Evolutionary conservation across 2,113 vertebrate species (phyloP), one percentile per base, ranked within the genome.

Genomic region (Nesoenas mayeri): DNA sequence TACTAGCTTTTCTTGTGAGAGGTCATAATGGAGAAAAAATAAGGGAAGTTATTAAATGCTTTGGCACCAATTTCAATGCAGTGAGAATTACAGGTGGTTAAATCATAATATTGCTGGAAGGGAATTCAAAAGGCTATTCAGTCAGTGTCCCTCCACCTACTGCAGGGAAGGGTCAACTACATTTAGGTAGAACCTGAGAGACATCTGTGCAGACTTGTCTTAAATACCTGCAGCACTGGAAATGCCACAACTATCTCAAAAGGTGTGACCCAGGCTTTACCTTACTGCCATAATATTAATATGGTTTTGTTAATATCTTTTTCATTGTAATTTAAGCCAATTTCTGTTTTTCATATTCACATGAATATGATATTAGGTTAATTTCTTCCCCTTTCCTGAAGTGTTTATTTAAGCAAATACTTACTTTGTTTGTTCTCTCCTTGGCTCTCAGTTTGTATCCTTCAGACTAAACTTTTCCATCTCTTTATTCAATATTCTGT

Each of bases 1-100:
- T 95, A 97, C 94, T 96, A 95, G 57, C 74, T 75, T 92, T 93
- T 72, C 53, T 95, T 89, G 13, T 83, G 47, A 80, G 48, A 80
- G 47, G 67, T 93, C 42, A 85, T 85, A 70, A 73, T 19, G 21
- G 36, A 29, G 29, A 32, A 83, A 78, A 89, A 85, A 75, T 12
- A 65, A 34, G 6, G 7, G 36, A 22, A 10, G 24, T 64, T 88
- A 88, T 92, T 88, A 90, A 89, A 66, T 56, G 12, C 34, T 71
- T 93, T 96, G 85, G 81, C 93, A 80, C 56, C 1, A 6, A 60
- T 85, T 91, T 93, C 71, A 93, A 40, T 73, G 56, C 29, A 80
- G 51, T 16, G 54, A 77, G 73, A 93, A 91, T 94, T 85, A 54
- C 32, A 80, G 40, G 51, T 66, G 32, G 31, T 74, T 81, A 88